A percentile compares a stretch with the other conserved stretches of the same genome.
Evolutionary conservation across 2,888 invertebrate species (phyloP).

Genomic region (Danaus chrysippus): DNA sequence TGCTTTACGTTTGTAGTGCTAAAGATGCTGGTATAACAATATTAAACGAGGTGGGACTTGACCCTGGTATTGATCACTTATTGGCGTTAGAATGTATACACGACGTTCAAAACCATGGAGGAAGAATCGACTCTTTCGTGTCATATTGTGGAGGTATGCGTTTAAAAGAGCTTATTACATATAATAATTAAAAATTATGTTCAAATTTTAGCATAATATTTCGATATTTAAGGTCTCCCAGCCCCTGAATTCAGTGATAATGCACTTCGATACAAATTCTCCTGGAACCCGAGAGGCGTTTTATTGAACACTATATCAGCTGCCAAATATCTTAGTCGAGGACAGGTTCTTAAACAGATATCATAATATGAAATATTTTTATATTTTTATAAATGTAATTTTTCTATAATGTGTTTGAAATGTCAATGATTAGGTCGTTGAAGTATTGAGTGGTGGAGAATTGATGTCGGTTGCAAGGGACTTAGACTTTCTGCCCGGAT

Average conservation of each 20-base stretch:
- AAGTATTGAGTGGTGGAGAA: conserved; percentile 93
- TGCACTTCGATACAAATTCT: conserved; percentile 93
- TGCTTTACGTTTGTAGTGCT: conserved; percentile 79
- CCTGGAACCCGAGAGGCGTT: conserved; percentile 98
- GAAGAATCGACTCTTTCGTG: conserved; percentile 95
- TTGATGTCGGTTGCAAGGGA: conserved; percentile 89
- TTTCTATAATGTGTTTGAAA: not conserved
- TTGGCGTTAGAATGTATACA: conserved; percentile 98
- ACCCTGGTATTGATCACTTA: conserved; percentile 99
- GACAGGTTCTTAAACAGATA: conserved; percentile 76
- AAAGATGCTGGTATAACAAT: conserved; percentile 93
- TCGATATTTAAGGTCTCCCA: conserved; percentile 83
- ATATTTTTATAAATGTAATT: not conserved
- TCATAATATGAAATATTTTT: conserved; percentile 24
- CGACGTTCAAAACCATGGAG: conserved; percentile 92
- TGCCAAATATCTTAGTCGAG: conserved; percentile 91
- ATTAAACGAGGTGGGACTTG: conserved; percentile 97
- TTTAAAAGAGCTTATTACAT: not conserved
- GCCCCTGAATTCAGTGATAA: conserved; percentile 98
- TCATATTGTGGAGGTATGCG: conserved; percentile 93
- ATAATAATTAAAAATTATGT: not conserved
- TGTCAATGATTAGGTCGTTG: conserved; percentile 81
- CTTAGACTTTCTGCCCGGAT: conserved; percentile 96
- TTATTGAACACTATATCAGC: conserved; percentile 92
- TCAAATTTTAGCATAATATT: not conserved